Evolutionary conservation across 2,797 vertebrate species (phyloP), one percentile per base, ranked within the genome.

Genomic region (Neomorphus geoffroyi): DNA sequence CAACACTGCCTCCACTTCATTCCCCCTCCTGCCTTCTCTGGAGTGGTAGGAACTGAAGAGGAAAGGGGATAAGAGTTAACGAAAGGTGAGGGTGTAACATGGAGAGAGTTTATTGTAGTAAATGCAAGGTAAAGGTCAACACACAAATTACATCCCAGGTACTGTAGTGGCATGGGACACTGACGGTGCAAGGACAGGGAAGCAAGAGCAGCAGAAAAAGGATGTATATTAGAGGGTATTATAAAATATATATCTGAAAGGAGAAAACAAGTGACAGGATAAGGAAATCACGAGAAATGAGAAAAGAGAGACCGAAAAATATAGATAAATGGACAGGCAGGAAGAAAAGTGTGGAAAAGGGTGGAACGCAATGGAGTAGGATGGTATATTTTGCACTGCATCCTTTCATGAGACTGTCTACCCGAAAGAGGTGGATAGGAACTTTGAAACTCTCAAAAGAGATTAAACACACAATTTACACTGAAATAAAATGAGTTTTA

Each of bases 1-100:
- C 88, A 88, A 83, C 80, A 33, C 84, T 95, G 87, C 91, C 92
- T 96, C 89, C 12, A 69, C 80, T 92, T 91, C 74, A 23, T 93
- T 87, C 86, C 67, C 58, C 54, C 50, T 91, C 57, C 81, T 3
- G 11, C 93, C 75, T 88, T 86, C 79, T 30, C 89, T 80, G 78
- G 33, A 73, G 71, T 30, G 60, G n/a, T 51, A 45, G 80, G 83
- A 96, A 50, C 41, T 72, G 80, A 81, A 77, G 75, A 61, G 75
- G 66, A 26, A 54, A 75, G 58, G 70, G 93, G 96, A 95, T 60
- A 35, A 67, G 89, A 93, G 87, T 91, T 93, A 91, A 67, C 5
- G 1, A 58, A 73, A 92, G 88, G 92, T 92, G 93, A 93, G 35
- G 50, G 78, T 79, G 88, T 83, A 79, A 91, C 86, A 77, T 32